Conservation (phyloP, 1,140 invertebrate genomes). For the Drosophila carrolli region DNA sequence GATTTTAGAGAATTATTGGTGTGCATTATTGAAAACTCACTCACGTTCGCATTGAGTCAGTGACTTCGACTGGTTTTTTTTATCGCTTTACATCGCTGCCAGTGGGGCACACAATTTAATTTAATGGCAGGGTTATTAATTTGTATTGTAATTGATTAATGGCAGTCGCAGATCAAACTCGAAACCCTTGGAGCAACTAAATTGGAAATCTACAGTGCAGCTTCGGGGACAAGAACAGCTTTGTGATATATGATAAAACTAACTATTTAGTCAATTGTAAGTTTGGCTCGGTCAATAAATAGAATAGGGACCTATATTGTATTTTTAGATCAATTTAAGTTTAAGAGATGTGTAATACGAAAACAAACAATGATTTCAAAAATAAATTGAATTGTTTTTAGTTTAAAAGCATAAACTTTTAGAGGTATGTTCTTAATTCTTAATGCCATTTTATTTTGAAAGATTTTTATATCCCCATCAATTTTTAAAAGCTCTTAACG, state of each 20-base stretch:
- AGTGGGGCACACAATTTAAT: conserved; percentile 32
- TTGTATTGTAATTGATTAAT: conserved; percentile 43
- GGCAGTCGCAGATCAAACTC: conserved; percentile 5
- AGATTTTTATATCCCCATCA: no score
- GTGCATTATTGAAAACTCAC: conserved; percentile 61
- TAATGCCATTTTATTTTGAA: no score
- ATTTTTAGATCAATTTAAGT: no score
- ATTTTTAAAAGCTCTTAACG: no score
- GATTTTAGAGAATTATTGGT: conserved; percentile 37
- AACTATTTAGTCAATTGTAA: neutral
- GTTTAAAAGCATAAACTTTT: no score
- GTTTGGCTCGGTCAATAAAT: no score
- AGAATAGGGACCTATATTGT: no score
- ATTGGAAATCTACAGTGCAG: neutral
- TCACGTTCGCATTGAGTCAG: conserved; percentile 63
- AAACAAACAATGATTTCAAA: no score
- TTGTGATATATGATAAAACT: neutral
- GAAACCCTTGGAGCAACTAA: conserved; percentile 5
- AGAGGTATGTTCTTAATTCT: no score
- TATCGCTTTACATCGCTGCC: conserved; percentile 30
- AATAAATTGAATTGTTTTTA: no score
- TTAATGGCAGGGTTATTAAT: conserved; percentile 42
- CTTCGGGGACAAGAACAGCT: neutral
- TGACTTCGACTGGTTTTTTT: conserved; percentile 31
- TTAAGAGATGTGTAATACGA: no score